Conservation (phyloP, 2,888 invertebrate species). For the Leptinotarsa tumamoca region DNA sequence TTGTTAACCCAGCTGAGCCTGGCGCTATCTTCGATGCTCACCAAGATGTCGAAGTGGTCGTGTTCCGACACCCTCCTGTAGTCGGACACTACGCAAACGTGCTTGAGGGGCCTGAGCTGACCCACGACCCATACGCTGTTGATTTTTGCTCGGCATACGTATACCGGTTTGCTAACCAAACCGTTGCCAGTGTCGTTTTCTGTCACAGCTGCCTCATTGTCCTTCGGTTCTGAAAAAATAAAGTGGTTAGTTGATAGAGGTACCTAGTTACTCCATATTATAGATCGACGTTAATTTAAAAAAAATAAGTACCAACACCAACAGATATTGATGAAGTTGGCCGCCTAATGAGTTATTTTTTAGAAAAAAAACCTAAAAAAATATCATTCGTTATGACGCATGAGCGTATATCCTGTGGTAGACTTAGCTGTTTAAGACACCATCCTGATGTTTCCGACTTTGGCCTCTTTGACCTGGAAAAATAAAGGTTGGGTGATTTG, state of each 20-base stretch:
- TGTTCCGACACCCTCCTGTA: slow-evolving; percentile 67
- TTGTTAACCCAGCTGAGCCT: slow-evolving; percentile 82
- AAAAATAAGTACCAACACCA: too few species aligned
- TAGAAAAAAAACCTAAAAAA: too few species aligned
- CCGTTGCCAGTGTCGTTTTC: slow-evolving; percentile 72
- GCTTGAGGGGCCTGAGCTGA: slow-evolving; percentile 70
- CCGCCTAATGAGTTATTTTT: too few species aligned
- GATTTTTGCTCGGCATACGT: slow-evolving; percentile 80
- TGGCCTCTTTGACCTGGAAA: too few species aligned
- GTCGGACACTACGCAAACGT: slow-evolving; percentile 75
- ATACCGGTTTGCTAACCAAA: slow-evolving; percentile 67
- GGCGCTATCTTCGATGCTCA: slow-evolving; percentile 83
- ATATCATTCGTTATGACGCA: too few species aligned
- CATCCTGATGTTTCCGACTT: too few species aligned
- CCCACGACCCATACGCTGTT: slow-evolving; percentile 83
- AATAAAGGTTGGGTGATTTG: too few species aligned
- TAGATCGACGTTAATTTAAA: too few species aligned
- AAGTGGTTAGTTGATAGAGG: background rate
- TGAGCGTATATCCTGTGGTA: too few species aligned
- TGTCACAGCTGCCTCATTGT: slow-evolving; percentile 61
- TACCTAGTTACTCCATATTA: too few species aligned
- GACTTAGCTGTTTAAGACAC: too few species aligned
- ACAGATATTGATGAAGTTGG: too few species aligned
- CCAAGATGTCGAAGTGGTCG: slow-evolving; percentile 76
- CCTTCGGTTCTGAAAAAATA: slow-evolving; percentile 62